Evolutionary conservation across 2,113 vertebrate species (phyloP), one percentile per base, ranked within the genome.

Genomic region (Gorsachius goisagi): DNA sequence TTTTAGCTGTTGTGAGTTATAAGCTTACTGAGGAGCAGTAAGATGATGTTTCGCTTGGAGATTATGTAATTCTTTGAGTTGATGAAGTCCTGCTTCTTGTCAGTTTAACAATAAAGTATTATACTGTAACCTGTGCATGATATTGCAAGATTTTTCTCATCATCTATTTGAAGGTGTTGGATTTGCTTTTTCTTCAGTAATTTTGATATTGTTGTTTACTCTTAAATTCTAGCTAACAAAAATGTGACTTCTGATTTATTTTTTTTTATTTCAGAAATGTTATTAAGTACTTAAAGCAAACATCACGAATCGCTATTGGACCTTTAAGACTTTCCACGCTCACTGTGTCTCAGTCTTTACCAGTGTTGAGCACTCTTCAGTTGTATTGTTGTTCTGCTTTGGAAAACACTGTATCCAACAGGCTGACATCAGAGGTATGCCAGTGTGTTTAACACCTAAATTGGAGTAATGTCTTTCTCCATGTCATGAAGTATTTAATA

Each of bases 211-310:
- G 4, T 11, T 59, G 3, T 67, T 86, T 82, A 15, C 13, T 50
- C 33, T 66, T 58, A 8, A 68, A 72, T 23, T 45, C 56, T 64
- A 30, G 17, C 23, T 88, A 71, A 88, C 19, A 30, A 26, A 41
- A 87, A 37, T 75, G 1, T 7, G 33, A 74, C 16, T 41, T 52
- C 22, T 58, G 69, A 16, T 82, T 44, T 44, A 15, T 44, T 41
- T 41, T 45, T 15, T 89, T 97, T 76, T 84, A 22, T 97, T 64
- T 76, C 97, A 99, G 99, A 90, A 98, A 98, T 35, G 96, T 99
- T 84, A 97, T 99, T 62, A 99, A 99, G 71, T 99, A 99, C 94
- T 96, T 99, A 93, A 99, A 99, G 88, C 99, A 99, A 94, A 99
- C 99, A 0, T 99, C 99, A 2, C 98, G 99, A 28, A 99, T 99